phyloP scores from a whole-genome alignment of 1,140 invertebrate species.

The Drosophila pandora region DNA sequence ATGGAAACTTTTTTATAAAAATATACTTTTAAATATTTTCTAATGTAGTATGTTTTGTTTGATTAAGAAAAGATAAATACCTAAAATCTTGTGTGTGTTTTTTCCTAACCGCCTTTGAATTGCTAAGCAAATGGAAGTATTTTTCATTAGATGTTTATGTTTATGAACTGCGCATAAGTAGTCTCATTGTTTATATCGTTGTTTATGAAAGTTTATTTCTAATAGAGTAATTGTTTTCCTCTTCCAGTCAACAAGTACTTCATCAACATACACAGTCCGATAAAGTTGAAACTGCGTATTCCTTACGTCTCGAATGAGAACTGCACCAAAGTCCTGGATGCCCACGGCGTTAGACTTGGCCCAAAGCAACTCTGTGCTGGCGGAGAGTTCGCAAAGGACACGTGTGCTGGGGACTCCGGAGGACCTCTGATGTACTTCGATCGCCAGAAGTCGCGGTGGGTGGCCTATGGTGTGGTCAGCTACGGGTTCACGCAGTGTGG shows the following conservation, averaged over 20 bases:
- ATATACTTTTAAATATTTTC: not conserved
- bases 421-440: constrained; percentile 85
- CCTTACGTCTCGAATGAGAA: constrained; percentile 74
- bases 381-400: constrained; percentile 87
- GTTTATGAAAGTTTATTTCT: not conserved
- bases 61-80: not conserved
- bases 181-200: not conserved
- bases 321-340: constrained; percentile 68
- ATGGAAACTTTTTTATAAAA: not conserved
- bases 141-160: not conserved
- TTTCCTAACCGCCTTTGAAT: not conserved
- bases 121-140: not conserved
- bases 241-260: constrained; percentile 78
- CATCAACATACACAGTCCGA: constrained; percentile 77
- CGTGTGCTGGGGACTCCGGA: constrained; percentile 88
- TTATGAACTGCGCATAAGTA: not conserved
- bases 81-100: not conserved
- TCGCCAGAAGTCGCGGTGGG: constrained; percentile 79
- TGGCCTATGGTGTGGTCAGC: constrained; percentile 85
- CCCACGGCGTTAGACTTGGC: constrained; percentile 83
- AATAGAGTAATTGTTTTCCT: not conserved
- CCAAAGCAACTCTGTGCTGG: constrained; percentile 88
- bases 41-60: not conserved
- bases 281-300: constrained; percentile 79
- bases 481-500: constrained; percentile 87